phyloP scores from a whole-genome alignment of 1,140 invertebrate species.

The Drosophila novamexicana region DNA sequence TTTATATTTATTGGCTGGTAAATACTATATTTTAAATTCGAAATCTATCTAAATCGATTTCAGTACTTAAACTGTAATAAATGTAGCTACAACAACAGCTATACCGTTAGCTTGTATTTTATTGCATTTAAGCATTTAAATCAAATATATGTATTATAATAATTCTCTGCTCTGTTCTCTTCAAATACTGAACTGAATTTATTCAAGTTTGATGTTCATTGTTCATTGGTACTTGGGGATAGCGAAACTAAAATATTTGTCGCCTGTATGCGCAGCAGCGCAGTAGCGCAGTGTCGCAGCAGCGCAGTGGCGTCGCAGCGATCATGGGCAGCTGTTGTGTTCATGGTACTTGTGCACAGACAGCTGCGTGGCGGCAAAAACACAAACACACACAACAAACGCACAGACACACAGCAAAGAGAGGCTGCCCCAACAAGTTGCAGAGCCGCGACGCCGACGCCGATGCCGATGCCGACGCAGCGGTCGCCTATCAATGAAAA shows the following conservation, averaged over 20 bases:
- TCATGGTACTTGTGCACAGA: constrained; percentile 77
- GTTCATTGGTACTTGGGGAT: no score
- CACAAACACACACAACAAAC: constrained; percentile 31
- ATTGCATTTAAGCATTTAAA: no score
- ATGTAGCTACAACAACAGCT: no score
- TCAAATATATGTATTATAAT: no score
- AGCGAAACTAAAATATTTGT: constrained; percentile 18
- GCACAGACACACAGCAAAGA: constrained; percentile 17
- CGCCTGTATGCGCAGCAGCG: constrained; percentile 13
- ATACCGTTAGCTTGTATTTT: no score
- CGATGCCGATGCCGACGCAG: neutral
- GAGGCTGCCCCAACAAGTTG: constrained; percentile 42
- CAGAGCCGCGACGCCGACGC: constrained; percentile 3
- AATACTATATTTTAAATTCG: no score
- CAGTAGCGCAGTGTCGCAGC: neutral
- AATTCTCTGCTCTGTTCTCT: no score
- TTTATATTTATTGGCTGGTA: no score
- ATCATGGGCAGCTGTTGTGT: constrained; percentile 44
- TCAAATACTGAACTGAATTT: no score
- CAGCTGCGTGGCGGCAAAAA: constrained; percentile 65
- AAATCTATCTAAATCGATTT: no score
- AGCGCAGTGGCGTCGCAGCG: neutral
- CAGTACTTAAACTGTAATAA: no score
- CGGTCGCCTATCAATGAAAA: constrained; percentile 29
- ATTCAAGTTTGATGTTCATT: no score